Evolutionary conservation across 2,888 invertebrate genomes (phyloP), one percentile per base, ranked within the genome.

Genomic region (Netelia melanura): DNA sequence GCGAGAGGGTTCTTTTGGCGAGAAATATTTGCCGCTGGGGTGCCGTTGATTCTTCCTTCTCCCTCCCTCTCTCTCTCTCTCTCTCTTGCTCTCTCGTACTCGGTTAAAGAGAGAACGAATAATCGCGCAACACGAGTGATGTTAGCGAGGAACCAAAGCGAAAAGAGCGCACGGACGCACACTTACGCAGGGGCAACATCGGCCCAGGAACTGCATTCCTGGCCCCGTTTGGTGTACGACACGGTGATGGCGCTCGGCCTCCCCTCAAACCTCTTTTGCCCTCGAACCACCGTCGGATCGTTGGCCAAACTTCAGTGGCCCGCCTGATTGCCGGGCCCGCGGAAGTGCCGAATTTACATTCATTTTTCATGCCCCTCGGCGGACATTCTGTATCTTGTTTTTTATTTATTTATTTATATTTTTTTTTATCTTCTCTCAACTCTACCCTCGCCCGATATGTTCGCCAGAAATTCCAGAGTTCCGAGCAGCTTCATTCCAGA

Each of bases 261-360:
- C 56, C 43, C 67, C 44, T 17, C 58, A 5, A 38, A 38, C n/a
- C 54, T 21, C 8, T 44, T 38, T 17, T 38, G 52, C 52, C 64
- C 38, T 21, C 21, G 62, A 17, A 10, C 17, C 25, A 74, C 30
- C 3, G 30, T 30, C 44, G 44, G 44, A 77, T 77, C 71, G 80
- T 72, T 71, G 44, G 71, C 70, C 62, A 52, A 71, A 62, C 11
- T 58, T 3, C 17, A n/a, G 17, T 9, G 56, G 58, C 21, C 21
- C 21, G 58, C 58, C 76, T 81, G 81, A 78, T 81, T 81, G 81
- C 84, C 84, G 64, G 23, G 74, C 84, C 81, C 84, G 71, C 84
- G 84, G 84, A 84, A 84, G 78, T 84, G 68, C 84, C 78, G 78
- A 85, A 85, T 85, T 85, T 85, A 85, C 75, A 82, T 85, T 82